A percentile compares a stretch with the other conserved stretches of the same genome.
phyloP scores from a whole-genome alignment of 2,888 invertebrate species.

The Willowsia nigromaculata region DNA sequence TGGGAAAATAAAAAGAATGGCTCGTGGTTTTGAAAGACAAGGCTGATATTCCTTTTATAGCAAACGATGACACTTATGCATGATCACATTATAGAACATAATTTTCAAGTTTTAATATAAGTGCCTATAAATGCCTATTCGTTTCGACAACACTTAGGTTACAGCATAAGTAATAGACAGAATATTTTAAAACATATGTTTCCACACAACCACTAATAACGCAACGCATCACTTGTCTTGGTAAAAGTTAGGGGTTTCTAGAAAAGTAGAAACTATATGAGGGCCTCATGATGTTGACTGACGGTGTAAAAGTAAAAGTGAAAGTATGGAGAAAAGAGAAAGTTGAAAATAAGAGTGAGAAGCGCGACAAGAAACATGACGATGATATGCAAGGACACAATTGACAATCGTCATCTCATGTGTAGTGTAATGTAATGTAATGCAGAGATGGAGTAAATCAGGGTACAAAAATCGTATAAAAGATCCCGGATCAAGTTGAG shows the following conservation, averaged over 20 bases:
- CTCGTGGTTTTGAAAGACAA: conserved; percentile 27
- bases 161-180: no score
- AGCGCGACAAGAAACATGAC: background rate
- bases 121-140: no score
- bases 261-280: background rate
- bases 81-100: background rate
- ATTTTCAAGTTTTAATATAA: no score
- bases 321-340: background rate
- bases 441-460: conserved; percentile 60
- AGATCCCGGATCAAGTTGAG: conserved; percentile 64
- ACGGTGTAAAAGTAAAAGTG: background rate
- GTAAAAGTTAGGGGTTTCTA: no score
- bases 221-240: no score
- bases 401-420: conserved; percentile 67
- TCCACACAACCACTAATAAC: no score
- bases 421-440: conserved; percentile 29
- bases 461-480: conserved; percentile 29
- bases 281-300: background rate
- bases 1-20: background rate
- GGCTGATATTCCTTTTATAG: background rate
- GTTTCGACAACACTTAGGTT: no score
- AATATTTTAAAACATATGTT: no score
- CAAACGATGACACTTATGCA: background rate
- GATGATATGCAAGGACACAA: conserved; percentile 54
- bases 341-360: background rate